These are phyloP conservation scores for Mormyrus proboscirostris DNA, from an alignment of 2,797 vertebrate genomes.

Conservation along the genomic window DNA sequence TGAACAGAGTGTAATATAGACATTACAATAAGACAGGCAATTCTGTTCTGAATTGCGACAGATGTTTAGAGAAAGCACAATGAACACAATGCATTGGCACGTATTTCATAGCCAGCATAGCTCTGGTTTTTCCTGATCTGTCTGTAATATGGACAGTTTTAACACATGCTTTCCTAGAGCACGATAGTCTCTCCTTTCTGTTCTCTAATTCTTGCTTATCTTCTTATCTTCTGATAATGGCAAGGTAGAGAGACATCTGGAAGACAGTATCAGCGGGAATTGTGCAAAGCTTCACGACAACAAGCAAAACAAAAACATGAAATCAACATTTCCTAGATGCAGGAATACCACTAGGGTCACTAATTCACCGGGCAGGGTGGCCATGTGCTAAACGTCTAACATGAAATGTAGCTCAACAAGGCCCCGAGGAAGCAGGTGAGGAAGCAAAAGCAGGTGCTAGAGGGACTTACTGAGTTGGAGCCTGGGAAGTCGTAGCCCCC, in stretches of 20 bases:
- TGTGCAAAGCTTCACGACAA: background rate
- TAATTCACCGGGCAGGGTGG: background rate
- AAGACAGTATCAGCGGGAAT: background rate
- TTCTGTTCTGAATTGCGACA: background rate
- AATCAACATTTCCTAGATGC: background rate
- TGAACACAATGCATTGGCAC: background rate
- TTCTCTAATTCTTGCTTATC: background rate
- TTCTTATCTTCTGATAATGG: background rate
- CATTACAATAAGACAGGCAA: background rate
- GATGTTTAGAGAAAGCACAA: background rate
- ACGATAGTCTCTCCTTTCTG: background rate
- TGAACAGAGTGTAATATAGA: background rate
- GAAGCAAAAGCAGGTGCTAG: background rate
- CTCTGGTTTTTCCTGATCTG: background rate
- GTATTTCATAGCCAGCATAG: background rate
- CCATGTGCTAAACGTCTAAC: background rate
- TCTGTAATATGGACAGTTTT: background rate
- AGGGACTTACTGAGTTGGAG: constrained; percentile 84
- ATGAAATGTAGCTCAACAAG: background rate
- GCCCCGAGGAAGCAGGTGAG: background rate
- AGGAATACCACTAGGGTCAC: background rate
- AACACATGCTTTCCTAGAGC: background rate
- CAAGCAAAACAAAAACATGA: background rate
- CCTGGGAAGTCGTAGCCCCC: constrained; percentile 98
- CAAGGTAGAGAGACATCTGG: background rate